Evolutionary conservation across 2,888 invertebrate species (phyloP), one percentile per base, ranked within the genome.

Genomic region (Apoda limacodes): DNA sequence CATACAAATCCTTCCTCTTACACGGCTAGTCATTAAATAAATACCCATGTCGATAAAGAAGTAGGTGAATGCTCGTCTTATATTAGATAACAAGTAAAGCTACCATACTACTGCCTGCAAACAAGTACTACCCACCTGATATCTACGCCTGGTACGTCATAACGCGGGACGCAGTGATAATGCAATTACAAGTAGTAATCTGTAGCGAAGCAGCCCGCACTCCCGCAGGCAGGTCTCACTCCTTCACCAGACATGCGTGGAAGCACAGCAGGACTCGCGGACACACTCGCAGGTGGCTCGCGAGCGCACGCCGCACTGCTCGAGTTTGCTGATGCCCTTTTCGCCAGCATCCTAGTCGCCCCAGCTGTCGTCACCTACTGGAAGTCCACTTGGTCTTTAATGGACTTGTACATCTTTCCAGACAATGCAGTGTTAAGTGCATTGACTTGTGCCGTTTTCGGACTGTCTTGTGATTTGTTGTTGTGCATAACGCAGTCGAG

Each of bases 331-430:
- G 93, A 93, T 65, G 83, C 84, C 19, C 55, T 88, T 11, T 83
- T 93, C 60, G 88, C 92, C 29, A 85, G 88, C 43, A 55, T 85
- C 7, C 81, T 93, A 19, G 87, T 92, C 10, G 89, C 90, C 2
- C 93, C 93, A 7, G 85, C 88, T 32, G 92, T 93, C 27, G 91
- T 94, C 34, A 85, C 88, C 40, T 93, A 92, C 66, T 93, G 94
- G 94, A 84, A 93, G 41, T 90, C 92, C 42, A 89, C 91, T 25
- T 94, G 93, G 93, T 85, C 85, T 25, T 82, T 93, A 28, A 87
- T 91, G 82, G 89, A 87, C 55, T 59, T 85, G 29, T 87, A 90
- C 61, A 82, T 93, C 33, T 84, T 86, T 44, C 88, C 92, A 1
- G 71, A 81, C 1, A 65, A 85, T 35, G 64, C 69, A 4, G 68